Percentiles rank a stretch among this genome's conserved stretches.
Conservation (phyloP, 2,797 vertebrate species). For the Lerista edwardsae region DNA sequence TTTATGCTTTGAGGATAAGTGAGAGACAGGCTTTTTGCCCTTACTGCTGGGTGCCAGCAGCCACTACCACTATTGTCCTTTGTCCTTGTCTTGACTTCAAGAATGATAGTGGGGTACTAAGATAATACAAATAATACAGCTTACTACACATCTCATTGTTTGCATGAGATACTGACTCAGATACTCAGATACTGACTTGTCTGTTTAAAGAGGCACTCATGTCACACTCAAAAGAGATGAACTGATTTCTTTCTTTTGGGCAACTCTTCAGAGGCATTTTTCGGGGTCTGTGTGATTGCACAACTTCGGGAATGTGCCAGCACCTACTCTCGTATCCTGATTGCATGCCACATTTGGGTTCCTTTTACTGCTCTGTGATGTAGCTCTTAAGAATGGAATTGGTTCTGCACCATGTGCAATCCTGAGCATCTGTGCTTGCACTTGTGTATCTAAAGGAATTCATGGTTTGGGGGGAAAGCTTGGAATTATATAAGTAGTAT, state of each 20-base stretch:
- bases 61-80: background rate
- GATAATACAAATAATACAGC: background rate
- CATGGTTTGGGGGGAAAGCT: background rate
- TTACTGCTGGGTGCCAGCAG: constrained; percentile 2
- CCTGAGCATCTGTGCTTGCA: background rate
- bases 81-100: background rate
- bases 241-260: background rate
- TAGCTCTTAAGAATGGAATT: background rate
- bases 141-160: background rate
- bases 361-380: background rate
- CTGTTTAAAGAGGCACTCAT: background rate
- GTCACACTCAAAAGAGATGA: background rate
- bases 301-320: background rate
- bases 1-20: constrained; percentile 22
- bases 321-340: background rate
- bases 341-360: background rate
- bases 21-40: constrained; percentile 21
- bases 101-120: constrained; percentile 10
- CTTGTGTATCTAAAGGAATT: background rate
- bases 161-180: background rate
- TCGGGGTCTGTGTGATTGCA: background rate
- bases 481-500: background rate
- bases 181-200: background rate
- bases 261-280: background rate
- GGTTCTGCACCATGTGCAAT: background rate